Base-by-base conservation (phyloP, 2,797 vertebrate species). In the Luscinia megarhynchos region DNA sequence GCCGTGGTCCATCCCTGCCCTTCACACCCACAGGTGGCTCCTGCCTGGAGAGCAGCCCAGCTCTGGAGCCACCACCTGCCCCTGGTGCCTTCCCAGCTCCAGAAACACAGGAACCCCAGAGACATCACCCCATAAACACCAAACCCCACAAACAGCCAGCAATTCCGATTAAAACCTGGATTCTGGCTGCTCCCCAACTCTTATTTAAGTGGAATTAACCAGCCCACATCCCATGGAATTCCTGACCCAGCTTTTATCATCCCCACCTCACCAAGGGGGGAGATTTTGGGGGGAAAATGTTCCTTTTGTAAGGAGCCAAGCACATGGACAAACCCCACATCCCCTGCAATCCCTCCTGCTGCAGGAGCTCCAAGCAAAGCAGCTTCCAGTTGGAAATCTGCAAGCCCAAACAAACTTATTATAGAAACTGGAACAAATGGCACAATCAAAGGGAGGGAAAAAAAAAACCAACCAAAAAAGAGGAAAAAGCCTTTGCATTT, bases 321-420 rank as follows among this genome's bases (percentile, higher is more conserved):
- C 46, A 5, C 16, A 12, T 0, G 29, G 4, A 30, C 8, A 4
- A 76, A 43, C 30, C 48, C 43, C 0, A 0, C 0, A 5, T 14
- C 48, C 40, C 50, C 69, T 43, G 48, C 85, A 45, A 10, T 15
- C 41, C 48, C 53, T 63, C 55, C 20, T 1, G 2, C 85, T 53
- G 86, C 81, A 17, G 68, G 66, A 80, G 85, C 70, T 89, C 80
- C 59, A 3, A 84, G 87, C 73, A 27, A 72, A 93, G 83, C 92
- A 79, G 80, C 74, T 95, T 84, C 88, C 95, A 51, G 27, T 69
- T 95, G 90, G 86, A 90, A 95, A 97, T 94, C 93, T 96, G 95
- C 95, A 96, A 95, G 93, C 93, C 94, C 96, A 96, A 97, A 95
- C 96, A 97, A 93, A 92, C 93, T 94, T 87, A 92, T 96, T 95